Conservation (phyloP, 2,888 invertebrate species). For the Drosophila conformis region DNA sequence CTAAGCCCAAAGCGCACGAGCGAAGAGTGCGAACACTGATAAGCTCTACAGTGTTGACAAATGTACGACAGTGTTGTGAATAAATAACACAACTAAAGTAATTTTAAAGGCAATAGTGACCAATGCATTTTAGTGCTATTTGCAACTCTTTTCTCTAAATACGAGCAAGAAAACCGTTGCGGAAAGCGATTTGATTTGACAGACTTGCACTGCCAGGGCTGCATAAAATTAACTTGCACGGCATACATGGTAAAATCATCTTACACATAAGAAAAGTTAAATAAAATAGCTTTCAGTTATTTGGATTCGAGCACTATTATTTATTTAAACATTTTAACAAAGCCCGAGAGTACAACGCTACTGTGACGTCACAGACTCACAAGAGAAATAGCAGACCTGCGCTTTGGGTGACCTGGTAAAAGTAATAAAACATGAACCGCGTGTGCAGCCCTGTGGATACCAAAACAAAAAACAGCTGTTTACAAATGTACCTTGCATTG, state of each 20-base stretch:
- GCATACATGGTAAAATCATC: background rate
- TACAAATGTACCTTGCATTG: conserved; percentile 2
- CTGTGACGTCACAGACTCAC: conserved; percentile 23
- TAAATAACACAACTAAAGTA: background rate
- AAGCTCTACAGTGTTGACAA: conserved; percentile 44
- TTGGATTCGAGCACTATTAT: background rate
- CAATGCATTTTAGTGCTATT: background rate
- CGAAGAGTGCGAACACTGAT: conserved; percentile 28
- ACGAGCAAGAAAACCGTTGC: background rate
- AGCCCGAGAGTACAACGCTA: background rate
- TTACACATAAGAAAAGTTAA: background rate
- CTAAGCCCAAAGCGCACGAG: conserved; percentile 41
- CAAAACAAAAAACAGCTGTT: conserved; percentile 58
- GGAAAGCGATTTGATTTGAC: conserved; percentile 8
- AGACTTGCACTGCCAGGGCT: conserved; percentile 4
- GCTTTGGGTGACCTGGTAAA: conserved; percentile 16
- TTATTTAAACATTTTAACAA: background rate
- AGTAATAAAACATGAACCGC: background rate
- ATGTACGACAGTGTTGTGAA: conserved; percentile 1
- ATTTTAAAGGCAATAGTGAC: background rate
- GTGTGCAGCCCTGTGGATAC: conserved; percentile 43
- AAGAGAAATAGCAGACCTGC: conserved; percentile 9
- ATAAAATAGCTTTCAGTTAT: too few relatives aligned
- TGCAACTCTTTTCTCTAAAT: conserved; percentile 1
- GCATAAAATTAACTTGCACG: too few relatives aligned